These are phyloP conservation scores for Drosophila testacea DNA, from an alignment of 2,888 invertebrate genomes.

Conservation along the genomic window DNA sequence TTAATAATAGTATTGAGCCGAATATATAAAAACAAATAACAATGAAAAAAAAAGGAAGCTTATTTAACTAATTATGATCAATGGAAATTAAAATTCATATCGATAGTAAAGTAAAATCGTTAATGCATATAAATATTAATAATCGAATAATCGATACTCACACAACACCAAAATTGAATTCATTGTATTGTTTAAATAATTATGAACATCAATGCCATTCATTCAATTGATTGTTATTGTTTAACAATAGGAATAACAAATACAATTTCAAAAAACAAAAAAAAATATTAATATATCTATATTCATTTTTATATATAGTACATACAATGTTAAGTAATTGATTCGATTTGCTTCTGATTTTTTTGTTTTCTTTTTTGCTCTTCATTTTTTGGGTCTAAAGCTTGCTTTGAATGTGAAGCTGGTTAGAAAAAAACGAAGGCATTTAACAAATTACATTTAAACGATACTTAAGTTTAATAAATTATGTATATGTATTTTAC, in stretches of 20 bases:
- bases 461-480: slow-evolving; percentile 28
- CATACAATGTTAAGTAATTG: slow-evolving; percentile 29
- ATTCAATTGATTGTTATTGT: slow-evolving; percentile 14
- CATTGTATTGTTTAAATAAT: slow-evolving; percentile 40
- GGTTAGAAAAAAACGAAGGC: neutral
- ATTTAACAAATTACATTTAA: slow-evolving; percentile 25
- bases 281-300: slow-evolving; percentile 29
- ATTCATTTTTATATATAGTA: slow-evolving; percentile 47
- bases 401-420: slow-evolving; percentile 29
- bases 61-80: slow-evolving; percentile 49
- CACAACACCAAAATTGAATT: slow-evolving; percentile 48
- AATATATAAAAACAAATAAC: slow-evolving; percentile 78
- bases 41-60: slow-evolving; percentile 66
- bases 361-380: slow-evolving; percentile 10
- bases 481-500: slow-evolving; percentile 28
- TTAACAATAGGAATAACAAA: slow-evolving; percentile 50
- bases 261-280: slow-evolving; percentile 23
- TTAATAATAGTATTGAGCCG: slow-evolving; percentile 67
- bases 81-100: slow-evolving; percentile 28
- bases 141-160: slow-evolving; percentile 37
- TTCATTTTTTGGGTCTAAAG: slow-evolving; percentile 13
- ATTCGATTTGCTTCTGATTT: slow-evolving; percentile 23
- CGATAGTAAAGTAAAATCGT: slow-evolving; percentile 47
- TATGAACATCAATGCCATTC: slow-evolving; percentile 29
- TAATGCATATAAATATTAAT: slow-evolving; percentile 31